Percentiles rank a stretch among this genome's conserved stretches.
phyloP scores from a whole-genome alignment of 1,140 invertebrate species.

The Nasonia vitripennis region DNA sequence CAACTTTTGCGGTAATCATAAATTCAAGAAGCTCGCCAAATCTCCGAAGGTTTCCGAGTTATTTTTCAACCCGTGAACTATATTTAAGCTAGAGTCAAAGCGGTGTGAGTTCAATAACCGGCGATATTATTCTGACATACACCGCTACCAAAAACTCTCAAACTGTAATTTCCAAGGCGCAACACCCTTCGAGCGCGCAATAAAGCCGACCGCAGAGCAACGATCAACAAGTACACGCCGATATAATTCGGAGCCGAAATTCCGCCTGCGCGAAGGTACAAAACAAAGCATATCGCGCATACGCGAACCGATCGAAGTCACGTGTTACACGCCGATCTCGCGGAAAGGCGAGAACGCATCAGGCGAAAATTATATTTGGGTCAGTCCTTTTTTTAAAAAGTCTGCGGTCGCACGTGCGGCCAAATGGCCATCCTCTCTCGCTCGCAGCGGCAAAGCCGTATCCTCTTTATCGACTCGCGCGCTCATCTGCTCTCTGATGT shows the following conservation, averaged over 20 bases:
- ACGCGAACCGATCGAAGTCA: not conserved
- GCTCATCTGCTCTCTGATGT: slow-evolving; percentile 33
- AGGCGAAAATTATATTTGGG: slow-evolving; percentile 9
- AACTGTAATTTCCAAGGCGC: too few species aligned
- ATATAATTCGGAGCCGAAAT: not conserved
- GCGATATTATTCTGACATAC: too few species aligned
- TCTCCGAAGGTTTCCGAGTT: slow-evolving; percentile 29
- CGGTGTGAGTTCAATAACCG: too few species aligned
- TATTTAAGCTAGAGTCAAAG: too few species aligned
- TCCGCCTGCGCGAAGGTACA: not conserved
- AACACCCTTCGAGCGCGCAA: too few species aligned
- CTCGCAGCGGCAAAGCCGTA: not conserved
- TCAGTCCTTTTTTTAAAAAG: slow-evolving; percentile 17
- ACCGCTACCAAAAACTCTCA: too few species aligned
- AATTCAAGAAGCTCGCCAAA: slow-evolving; percentile 44
- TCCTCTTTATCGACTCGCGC: not conserved
- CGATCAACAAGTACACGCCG: not conserved
- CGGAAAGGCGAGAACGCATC: not conserved
- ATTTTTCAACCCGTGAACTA: too few species aligned
- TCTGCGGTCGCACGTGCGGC: slow-evolving; percentile 36
- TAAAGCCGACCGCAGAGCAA: not conserved
- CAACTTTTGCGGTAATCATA: slow-evolving; percentile 46
- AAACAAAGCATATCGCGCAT: too few species aligned
- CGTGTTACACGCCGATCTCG: not conserved
- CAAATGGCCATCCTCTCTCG: not conserved